Conservation (phyloP, 2,113 vertebrate species). For the Anolis carolinensis region DNA sequence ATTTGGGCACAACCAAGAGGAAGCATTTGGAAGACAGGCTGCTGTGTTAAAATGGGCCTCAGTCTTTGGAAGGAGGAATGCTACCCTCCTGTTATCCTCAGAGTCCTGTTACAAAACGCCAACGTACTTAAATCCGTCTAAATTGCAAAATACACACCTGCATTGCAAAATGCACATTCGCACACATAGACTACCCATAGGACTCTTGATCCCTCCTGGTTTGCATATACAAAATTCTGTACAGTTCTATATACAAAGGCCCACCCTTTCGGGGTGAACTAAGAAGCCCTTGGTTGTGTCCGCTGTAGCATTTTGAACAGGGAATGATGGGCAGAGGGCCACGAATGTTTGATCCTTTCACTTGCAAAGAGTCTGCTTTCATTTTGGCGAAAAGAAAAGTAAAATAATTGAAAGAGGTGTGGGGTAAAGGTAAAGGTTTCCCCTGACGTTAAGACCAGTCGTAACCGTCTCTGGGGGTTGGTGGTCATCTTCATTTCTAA, state of each 20-base stretch:
- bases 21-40: no score
- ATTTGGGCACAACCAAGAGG: no score
- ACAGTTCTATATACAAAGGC: conserved; percentile 53
- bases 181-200: not conserved
- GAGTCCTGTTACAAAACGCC: conserved; percentile 67
- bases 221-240: conserved; percentile 9
- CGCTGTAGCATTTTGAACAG: no score
- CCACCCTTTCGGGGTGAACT: not conserved
- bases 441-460: no score
- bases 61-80: conserved; percentile 4
- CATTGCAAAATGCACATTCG: no score
- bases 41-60: not conserved
- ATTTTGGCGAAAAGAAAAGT: no score
- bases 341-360: no score
- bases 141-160: conserved; percentile 49
- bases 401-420: no score
- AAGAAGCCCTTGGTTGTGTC: not conserved
- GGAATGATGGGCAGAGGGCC: not conserved
- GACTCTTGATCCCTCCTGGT: not conserved
- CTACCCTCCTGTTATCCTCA: not conserved
- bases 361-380: no score
- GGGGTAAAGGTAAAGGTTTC: no score
- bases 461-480: no score
- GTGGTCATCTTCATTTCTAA: no score
- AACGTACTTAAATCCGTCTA: conserved; percentile 40